phyloP scores from a whole-genome alignment of 2,888 invertebrate genomes.

The Andrena haemorrhoa region DNA sequence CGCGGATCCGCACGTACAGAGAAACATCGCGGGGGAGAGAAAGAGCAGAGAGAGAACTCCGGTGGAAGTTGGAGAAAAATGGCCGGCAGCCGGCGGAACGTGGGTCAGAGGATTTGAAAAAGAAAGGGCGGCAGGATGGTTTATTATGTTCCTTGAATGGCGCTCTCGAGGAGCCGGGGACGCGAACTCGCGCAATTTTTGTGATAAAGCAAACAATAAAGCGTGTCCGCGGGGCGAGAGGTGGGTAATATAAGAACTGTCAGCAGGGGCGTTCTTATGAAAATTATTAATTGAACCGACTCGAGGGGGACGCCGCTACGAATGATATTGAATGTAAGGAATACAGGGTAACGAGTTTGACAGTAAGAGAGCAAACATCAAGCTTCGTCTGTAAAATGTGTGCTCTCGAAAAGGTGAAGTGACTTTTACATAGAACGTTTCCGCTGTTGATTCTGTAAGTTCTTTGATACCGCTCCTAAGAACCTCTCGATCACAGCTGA shows the following conservation, averaged over 20 bases:
- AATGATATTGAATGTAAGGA: not conserved
- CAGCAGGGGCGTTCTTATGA: not conserved
- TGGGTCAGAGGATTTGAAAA: slow-evolving; percentile 39
- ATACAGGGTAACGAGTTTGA: not conserved
- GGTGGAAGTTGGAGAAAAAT: slow-evolving; percentile 17
- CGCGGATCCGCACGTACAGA: not conserved
- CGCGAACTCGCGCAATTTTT: slow-evolving; percentile 41
- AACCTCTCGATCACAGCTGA: not conserved
- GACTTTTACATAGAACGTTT: too few relatives aligned
- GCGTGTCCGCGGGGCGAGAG: slow-evolving; percentile 7
- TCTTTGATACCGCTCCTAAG: not conserved
- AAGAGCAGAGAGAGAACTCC: not conserved
- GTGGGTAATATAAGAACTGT: slow-evolving; percentile 22
- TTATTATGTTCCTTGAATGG: slow-evolving; percentile 46
- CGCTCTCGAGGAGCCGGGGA: not conserved
- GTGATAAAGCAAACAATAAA: slow-evolving; percentile 51
- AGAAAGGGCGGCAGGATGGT: slow-evolving; percentile 27
- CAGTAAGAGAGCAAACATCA: too few relatives aligned
- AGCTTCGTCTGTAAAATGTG: not conserved
- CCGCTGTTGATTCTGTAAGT: too few relatives aligned
- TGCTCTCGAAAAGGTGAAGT: too few relatives aligned
- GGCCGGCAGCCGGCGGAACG: slow-evolving; percentile 18
- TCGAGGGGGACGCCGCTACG: not conserved
- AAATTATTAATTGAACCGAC: slow-evolving; percentile 22
- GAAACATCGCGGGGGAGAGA: not conserved